These are phyloP conservation scores for Pseudonaja textilis DNA, from an alignment of 2,113 vertebrate genomes.

Conservation along the genomic window DNA sequence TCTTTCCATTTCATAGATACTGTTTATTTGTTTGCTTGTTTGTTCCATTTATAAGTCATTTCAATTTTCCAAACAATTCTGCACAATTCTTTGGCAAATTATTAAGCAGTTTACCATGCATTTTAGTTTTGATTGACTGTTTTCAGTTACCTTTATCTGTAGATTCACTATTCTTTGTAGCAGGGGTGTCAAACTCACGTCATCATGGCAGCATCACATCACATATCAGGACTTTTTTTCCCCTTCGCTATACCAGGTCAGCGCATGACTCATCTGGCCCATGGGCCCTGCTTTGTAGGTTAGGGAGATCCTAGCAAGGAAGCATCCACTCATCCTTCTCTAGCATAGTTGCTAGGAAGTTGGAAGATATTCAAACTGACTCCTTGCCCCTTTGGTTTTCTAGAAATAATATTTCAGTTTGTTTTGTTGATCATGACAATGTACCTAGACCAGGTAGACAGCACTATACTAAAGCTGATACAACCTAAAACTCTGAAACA, in stretches of 20 bases:
- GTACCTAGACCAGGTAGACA: neutral
- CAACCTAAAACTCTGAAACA: neutral
- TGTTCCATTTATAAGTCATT: neutral
- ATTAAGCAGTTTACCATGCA: neutral
- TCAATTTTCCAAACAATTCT: neutral
- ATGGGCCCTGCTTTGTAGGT: neutral
- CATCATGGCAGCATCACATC: too few species aligned
- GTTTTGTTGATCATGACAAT: neutral
- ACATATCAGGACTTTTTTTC: too few species aligned
- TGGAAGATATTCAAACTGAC: neutral
- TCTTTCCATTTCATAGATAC: neutral
- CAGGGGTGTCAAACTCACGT: too few species aligned
- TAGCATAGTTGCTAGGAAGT: neutral
- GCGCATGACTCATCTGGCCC: too few species aligned
- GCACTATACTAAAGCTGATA: neutral
- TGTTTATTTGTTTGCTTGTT: neutral
- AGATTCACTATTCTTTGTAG: neutral
- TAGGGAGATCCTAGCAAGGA: neutral
- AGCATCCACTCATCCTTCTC: neutral
- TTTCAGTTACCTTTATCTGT: neutral
- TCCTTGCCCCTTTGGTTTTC: neutral
- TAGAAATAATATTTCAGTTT: neutral
- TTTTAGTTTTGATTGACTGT: neutral
- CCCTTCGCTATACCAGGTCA: too few species aligned
- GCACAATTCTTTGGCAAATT: neutral